A percentile compares a stretch with the other conserved stretches of the same genome.
phyloP scores from a whole-genome alignment of 2,113 vertebrate species.

The Columba livia region DNA sequence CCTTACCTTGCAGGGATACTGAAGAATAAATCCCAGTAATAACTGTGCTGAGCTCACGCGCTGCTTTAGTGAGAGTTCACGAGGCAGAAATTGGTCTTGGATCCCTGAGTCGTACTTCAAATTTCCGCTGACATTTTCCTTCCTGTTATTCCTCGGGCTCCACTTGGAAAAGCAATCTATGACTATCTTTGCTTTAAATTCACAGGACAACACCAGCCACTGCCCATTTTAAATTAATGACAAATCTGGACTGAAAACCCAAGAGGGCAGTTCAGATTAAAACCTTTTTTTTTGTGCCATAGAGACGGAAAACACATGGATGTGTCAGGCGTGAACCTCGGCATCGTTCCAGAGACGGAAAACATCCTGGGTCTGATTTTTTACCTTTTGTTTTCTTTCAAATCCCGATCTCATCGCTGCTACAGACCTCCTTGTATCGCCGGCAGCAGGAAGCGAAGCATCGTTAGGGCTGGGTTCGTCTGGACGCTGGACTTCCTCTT shows the following conservation, averaged over 20 bases:
- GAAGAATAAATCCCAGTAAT: neutral
- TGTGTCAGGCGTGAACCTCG: neutral
- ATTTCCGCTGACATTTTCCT: neutral
- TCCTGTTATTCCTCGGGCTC: neutral
- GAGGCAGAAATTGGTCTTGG: neutral
- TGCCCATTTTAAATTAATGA: neutral
- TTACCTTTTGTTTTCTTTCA: neutral
- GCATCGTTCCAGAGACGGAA: neutral
- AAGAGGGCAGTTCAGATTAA: neutral
- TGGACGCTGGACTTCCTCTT: neutral
- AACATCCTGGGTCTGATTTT: neutral
- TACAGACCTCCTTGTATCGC: neutral
- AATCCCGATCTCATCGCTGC: neutral
- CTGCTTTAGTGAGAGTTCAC: rapidly evolving
- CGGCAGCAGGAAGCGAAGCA: neutral
- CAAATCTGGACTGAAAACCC: neutral
- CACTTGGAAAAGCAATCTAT: neutral
- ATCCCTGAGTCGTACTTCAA: rapidly evolving
- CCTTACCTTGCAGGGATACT: neutral
- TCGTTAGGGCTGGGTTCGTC: neutral
- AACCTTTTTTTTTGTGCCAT: rapidly evolving
- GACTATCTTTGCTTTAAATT: neutral
- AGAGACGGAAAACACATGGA: neutral
- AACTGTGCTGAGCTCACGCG: neutral
- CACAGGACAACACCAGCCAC: neutral